These are phyloP conservation scores for Scophthalmus maximus DNA, from an alignment of 2,113 vertebrate species.

Conservation along the genomic window DNA sequence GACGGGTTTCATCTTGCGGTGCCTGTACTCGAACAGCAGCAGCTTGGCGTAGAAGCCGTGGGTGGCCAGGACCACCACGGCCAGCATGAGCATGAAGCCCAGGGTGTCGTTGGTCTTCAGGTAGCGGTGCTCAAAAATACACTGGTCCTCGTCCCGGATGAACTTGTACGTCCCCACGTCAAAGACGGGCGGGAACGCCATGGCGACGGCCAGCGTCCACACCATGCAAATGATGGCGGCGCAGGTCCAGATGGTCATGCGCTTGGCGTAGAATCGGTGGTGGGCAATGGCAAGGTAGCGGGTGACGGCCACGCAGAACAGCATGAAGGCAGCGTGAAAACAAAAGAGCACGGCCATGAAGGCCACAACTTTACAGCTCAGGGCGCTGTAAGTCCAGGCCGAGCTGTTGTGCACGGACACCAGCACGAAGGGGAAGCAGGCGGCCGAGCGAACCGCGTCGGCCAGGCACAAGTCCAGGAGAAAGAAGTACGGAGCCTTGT, in stretches of 20 bases:
- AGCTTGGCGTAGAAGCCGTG: constrained; percentile 95
- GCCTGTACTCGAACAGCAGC: constrained; percentile 92
- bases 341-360: constrained; percentile 95
- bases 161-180: constrained; percentile 96
- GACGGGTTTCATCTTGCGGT: constrained; percentile 95
- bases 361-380: constrained; percentile 95
- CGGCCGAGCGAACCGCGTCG: constrained; percentile 91
- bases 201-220: constrained; percentile 94
- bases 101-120: constrained; percentile 96
- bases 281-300: constrained; percentile 96
- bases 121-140: constrained; percentile 96
- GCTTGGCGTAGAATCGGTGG: constrained; percentile 94
- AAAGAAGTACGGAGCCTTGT: constrained; percentile 95
- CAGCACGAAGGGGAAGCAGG: constrained; percentile 94
- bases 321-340: constrained; percentile 96
- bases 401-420: constrained; percentile 93
- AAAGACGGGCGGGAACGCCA: constrained; percentile 94
- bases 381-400: constrained; percentile 91
- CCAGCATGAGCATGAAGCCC: constrained; percentile 96
- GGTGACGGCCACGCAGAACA: constrained; percentile 94
- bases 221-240: constrained; percentile 94
- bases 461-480: constrained; percentile 94
- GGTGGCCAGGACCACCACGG: constrained; percentile 92
- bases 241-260: constrained; percentile 96
- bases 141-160: constrained; percentile 94